Conservation (phyloP, 2,113 vertebrate species). For the Corythaixoides concolor region DNA sequence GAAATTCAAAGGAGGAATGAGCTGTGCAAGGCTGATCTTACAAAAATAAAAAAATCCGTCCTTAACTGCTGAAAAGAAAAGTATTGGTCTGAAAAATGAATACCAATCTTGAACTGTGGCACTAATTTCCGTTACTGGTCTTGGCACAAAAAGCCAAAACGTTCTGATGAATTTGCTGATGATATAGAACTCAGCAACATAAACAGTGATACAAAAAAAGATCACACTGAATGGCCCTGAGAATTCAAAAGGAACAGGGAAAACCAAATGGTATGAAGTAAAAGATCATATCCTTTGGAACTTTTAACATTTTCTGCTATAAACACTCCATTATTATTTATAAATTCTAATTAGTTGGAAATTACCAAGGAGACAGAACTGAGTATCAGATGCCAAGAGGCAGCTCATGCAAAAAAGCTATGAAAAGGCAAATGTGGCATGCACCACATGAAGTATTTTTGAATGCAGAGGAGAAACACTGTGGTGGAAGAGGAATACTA, state of each 20-base stretch:
- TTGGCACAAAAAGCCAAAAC: not conserved
- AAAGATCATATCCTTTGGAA: not conserved
- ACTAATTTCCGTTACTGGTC: not conserved
- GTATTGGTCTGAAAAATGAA: not conserved
- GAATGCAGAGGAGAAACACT: not conserved
- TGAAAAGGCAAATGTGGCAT: not conserved
- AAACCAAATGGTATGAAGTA: not conserved
- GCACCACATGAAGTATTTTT: not conserved
- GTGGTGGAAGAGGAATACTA: not conserved
- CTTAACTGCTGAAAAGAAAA: not conserved
- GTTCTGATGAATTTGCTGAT: not conserved
- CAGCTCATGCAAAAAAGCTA: not conserved
- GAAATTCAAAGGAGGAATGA: not conserved
- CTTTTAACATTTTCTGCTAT: not conserved
- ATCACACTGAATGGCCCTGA: not conserved
- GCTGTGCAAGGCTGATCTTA: not conserved
- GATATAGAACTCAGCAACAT: not conserved
- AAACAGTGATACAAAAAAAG: rapidly evolving
- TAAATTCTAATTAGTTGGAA: not conserved
- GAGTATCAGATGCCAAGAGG: not conserved
- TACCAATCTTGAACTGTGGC: not conserved
- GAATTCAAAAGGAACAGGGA: not conserved
- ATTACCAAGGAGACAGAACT: not conserved
- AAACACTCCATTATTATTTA: not conserved
- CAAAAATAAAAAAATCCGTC: not conserved